These are phyloP conservation scores for Pristiophorus japonicus DNA, from an alignment of 2,113 vertebrate species.

Conservation along the genomic window DNA sequence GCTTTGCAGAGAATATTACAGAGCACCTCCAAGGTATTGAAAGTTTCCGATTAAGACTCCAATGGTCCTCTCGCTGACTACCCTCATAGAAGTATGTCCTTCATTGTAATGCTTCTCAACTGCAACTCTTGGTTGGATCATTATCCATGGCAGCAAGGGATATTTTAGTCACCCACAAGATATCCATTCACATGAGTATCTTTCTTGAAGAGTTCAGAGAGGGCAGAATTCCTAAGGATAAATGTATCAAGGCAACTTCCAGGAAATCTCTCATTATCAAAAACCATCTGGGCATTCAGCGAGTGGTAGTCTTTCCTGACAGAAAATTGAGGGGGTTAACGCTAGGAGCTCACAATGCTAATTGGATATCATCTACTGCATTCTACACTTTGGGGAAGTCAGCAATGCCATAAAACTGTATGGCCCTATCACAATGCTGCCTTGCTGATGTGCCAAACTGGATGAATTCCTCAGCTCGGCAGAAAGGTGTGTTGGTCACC, in stretches of 20 bases:
- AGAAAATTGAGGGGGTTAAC: background rate
- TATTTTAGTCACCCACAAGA: background rate
- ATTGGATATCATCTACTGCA: background rate
- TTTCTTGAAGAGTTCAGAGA: background rate
- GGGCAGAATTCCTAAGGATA: background rate
- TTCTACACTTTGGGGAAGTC: background rate
- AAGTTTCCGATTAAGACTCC: too few relatives aligned
- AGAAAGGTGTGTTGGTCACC: too few relatives aligned
- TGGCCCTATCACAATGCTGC: background rate
- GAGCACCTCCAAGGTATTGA: background rate
- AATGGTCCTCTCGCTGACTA: background rate
- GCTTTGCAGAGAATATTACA: background rate
- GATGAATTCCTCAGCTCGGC: background rate
- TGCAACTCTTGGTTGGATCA: background rate
- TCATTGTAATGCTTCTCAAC: background rate
- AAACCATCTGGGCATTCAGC: background rate
- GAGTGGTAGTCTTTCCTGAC: too few relatives aligned
- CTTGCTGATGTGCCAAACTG: background rate
- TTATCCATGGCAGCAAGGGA: background rate
- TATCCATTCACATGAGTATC: background rate
- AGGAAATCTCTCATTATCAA: background rate
- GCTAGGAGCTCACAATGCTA: background rate
- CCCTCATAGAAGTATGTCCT: background rate
- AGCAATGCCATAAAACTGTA: background rate
- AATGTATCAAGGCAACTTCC: background rate